These are phyloP conservation scores for Melanostigma gelatinosum DNA, from an alignment of 2,113 vertebrate genomes.

Conservation along the genomic window DNA sequence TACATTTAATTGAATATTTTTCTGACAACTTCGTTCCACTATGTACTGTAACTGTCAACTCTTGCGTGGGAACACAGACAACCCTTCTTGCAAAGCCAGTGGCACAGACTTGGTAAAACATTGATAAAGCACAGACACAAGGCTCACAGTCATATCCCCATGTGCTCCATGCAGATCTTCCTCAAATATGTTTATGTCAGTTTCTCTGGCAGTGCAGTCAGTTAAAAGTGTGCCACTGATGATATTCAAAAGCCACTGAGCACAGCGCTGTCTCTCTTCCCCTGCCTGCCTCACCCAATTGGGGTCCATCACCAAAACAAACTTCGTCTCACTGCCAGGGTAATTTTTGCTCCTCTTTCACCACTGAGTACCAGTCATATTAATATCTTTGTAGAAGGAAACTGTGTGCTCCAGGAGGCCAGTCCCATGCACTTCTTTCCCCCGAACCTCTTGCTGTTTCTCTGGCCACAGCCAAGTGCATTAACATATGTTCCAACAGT, in stretches of 20 bases:
- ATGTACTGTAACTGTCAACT: slow-evolving; percentile 36
- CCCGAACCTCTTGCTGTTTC: slow-evolving; percentile 79
- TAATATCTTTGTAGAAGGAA: slow-evolving; percentile 75
- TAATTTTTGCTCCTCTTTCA: slow-evolving; percentile 47
- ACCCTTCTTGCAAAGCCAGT: slow-evolving; percentile 20
- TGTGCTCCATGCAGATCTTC: slow-evolving; percentile 52
- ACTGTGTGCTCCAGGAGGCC: slow-evolving; percentile 66
- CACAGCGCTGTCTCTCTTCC: slow-evolving; percentile 46
- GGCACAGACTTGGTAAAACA: slow-evolving; percentile 54
- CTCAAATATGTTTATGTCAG: slow-evolving; percentile 67
- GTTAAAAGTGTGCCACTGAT: slow-evolving; percentile 58
- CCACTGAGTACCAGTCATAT: slow-evolving; percentile 53
- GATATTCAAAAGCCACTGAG: slow-evolving; percentile 54
- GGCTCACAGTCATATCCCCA: slow-evolving; percentile 36
- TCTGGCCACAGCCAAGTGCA: slow-evolving; percentile 78
- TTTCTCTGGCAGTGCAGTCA: slow-evolving; percentile 57
- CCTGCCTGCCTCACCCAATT: slow-evolving; percentile 44
- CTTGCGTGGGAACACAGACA: slow-evolving; percentile 28
- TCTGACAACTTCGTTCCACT: slow-evolving; percentile 25
- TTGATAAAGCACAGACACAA: slow-evolving; percentile 53
- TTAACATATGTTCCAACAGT: slow-evolving; percentile 84
- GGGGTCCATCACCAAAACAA: slow-evolving; percentile 69
- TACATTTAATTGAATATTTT: slow-evolving; percentile 8
- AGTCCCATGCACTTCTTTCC: slow-evolving; percentile 49
- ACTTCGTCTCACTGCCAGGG: slow-evolving; percentile 49